Evolutionary conservation across 2,797 vertebrate species (phyloP), one percentile per base, ranked within the genome.

Genomic region (Phoebastria nigripes): DNA sequence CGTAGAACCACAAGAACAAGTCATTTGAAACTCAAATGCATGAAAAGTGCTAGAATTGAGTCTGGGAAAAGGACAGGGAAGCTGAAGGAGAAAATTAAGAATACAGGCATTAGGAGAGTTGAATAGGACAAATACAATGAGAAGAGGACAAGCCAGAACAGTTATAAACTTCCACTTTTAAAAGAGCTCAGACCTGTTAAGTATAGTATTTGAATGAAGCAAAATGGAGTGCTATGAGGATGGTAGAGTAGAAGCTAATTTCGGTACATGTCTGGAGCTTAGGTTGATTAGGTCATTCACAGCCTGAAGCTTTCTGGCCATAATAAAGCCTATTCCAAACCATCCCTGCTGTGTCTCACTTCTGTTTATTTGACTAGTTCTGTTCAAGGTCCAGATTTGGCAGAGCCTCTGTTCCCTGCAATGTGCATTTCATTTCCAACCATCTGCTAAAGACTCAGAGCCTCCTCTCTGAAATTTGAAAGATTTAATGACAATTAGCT

Each of bases 401-500:
- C 94, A 96, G 77, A 90, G 61, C 17, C 80, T 87, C 66, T 59
- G 26, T 44, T 63, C 59, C 83, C 85, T 84, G 41, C 86, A 87
- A 76, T 82, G 76, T 72, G 55, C 61, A 71, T 89, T 82, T 95
- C 78, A 89, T 82, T 96, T 96, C 80, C 86, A 97, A 90, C 89
- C 97, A 97, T 97, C 92, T 97, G 96, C 92, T 97, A 49, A 94
- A 95, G 56, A 95, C 58, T 83, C 52, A 14, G 59, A 89, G 59
- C 12, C 69, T 94, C 72, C 80, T 91, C 47, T 72, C 90, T 89
- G 77, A 97, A 91, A 93, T 95, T 69, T 84, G 70, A 82, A 91
- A 97, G 87, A 87, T 82, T 82, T 96, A 94, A 89, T 70, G 74
- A 78, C 76, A 80, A 91, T 97, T 96, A 90, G 59, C 76, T 96